These are phyloP conservation scores for Styela clava DNA, from an alignment of 23 tunicate genomes.

Conservation along the genomic window DNA sequence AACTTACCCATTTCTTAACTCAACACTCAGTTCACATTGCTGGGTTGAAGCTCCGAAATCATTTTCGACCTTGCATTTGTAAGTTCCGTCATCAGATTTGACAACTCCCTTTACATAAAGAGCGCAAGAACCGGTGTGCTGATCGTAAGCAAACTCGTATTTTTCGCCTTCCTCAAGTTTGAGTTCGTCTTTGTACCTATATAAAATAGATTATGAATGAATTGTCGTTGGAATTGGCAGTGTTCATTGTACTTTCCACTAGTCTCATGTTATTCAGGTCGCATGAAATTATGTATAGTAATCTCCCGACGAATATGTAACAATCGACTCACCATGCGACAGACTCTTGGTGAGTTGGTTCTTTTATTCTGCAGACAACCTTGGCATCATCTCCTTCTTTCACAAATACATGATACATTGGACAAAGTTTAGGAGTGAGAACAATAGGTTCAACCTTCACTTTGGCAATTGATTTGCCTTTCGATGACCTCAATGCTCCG, in stretches of 20 bases:
- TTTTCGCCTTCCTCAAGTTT: conserved; percentile 77
- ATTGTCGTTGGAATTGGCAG: too few species aligned
- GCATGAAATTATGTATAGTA: too few species aligned
- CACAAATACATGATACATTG: conserved; percentile 89
- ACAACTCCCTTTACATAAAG: conserved; percentile 82
- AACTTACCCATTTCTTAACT: conserved; percentile 58
- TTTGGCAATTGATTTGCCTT: conserved; percentile 85
- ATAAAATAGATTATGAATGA: neutral
- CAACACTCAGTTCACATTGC: conserved; percentile 78
- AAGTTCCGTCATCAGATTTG: conserved; percentile 78
- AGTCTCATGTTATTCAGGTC: too few species aligned
- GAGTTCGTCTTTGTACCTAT: conserved; percentile 66
- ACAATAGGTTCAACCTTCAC: conserved; percentile 71
- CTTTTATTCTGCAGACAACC: conserved; percentile 59
- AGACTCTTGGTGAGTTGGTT: conserved; percentile 53
- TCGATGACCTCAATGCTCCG: conserved; percentile 78
- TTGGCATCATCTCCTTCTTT: conserved; percentile 87
- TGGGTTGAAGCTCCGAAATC: conserved; percentile 55
- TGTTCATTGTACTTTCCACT: too few species aligned
- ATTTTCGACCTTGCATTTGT: conserved; percentile 92
- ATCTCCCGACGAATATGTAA: too few species aligned
- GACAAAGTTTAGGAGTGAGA: conserved; percentile 76
- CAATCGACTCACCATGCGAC: conserved; percentile 69
- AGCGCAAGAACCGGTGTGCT: conserved; percentile 53
- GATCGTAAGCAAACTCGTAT: conserved; percentile 69